Conservation (phyloP, 2,113 vertebrate species). For the Rafetus swinhoei region DNA sequence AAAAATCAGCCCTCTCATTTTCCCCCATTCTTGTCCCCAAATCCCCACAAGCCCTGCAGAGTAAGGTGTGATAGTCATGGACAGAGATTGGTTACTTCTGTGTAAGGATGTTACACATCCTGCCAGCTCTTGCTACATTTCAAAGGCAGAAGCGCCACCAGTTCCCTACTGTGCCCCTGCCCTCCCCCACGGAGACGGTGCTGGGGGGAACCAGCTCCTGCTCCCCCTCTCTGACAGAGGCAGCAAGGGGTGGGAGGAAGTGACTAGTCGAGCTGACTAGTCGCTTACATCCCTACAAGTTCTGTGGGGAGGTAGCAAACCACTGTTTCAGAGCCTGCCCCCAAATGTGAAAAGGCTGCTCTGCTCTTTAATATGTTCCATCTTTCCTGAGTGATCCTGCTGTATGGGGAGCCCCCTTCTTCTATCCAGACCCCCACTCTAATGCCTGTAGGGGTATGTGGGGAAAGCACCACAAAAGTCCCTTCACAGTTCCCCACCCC, state of each 20-base stretch:
- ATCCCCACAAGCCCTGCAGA: conserved; percentile 41
- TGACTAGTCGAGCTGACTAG: too few relatives aligned
- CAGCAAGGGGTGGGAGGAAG: too few relatives aligned
- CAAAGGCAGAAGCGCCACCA: too few relatives aligned
- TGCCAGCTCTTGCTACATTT: too few relatives aligned
- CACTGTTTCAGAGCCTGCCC: conserved; percentile 55
- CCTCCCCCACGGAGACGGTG: too few relatives aligned
- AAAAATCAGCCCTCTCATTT: conserved; percentile 58
- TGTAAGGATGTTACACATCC: background rate
- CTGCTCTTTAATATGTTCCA: background rate
- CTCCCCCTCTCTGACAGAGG: too few relatives aligned
- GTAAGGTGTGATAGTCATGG: conserved; percentile 61
- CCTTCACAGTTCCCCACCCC: background rate
- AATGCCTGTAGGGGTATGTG: background rate
- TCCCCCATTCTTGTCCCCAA: conserved; percentile 28
- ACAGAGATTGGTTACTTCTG: conserved; percentile 69
- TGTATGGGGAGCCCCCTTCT: background rate
- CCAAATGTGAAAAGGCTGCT: conserved; percentile 25
- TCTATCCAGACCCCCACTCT: background rate
- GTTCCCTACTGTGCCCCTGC: too few relatives aligned
- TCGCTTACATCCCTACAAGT: background rate
- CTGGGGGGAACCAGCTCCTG: too few relatives aligned
- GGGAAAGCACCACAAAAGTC: background rate
- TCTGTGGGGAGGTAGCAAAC: conserved; percentile 64
- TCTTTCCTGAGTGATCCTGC: background rate